phyloP scores from a whole-genome alignment of 2,797 vertebrate genomes.

The Oreonectes daqikongensis region DNA sequence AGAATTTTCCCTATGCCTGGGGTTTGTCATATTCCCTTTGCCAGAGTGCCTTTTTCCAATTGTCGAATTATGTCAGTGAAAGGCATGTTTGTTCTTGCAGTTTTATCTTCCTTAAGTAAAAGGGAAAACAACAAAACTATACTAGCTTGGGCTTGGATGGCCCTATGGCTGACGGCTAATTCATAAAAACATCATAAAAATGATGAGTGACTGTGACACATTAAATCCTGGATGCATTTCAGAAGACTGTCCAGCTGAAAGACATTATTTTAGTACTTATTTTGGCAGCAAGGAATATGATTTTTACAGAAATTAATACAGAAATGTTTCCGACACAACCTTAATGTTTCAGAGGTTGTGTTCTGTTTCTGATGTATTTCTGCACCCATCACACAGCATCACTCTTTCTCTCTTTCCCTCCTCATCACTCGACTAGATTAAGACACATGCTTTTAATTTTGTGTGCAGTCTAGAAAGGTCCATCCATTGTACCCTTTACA shows the following conservation, averaged over 20 bases:
- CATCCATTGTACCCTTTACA: background rate
- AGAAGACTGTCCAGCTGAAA: background rate
- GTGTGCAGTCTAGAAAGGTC: background rate
- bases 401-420: conserved; percentile 1
- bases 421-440: conserved; percentile 31
- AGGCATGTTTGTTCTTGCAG: conserved; percentile 37
- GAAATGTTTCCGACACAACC: background rate
- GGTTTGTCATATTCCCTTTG: background rate
- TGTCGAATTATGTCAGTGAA: conserved; percentile 18
- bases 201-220: background rate
- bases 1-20: background rate
- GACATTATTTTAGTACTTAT: background rate
- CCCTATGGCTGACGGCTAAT: background rate
- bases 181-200: background rate
- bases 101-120: conserved; percentile 40
- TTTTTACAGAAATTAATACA: background rate
- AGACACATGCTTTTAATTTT: background rate
- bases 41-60: background rate
- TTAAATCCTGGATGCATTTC: background rate
- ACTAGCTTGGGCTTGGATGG: background rate
- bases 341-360: background rate
- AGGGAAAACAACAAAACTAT: background rate
- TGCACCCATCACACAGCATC: background rate
- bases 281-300: conserved; percentile 1
- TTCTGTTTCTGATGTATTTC: background rate